Conservation (phyloP, 2,797 vertebrate species). For the Leuciscus waleckii region DNA sequence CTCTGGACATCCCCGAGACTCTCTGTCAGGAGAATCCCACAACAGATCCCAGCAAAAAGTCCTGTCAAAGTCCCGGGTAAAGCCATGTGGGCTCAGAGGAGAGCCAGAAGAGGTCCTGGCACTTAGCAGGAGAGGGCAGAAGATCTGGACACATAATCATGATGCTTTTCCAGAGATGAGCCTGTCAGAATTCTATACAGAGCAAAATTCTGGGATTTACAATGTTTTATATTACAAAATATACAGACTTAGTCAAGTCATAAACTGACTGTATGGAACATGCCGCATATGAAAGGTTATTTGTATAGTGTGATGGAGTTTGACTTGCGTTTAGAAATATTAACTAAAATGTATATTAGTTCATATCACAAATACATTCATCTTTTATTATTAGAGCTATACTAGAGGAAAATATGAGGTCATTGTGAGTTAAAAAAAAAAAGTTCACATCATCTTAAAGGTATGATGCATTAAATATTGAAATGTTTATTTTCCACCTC, state of each 20-base stretch:
- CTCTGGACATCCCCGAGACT: constrained; percentile 40
- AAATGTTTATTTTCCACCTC: neutral
- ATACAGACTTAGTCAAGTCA: neutral
- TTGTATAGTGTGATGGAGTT: constrained; percentile 12
- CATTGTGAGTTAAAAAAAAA: neutral
- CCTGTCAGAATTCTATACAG: neutral
- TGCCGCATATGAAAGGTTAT: neutral
- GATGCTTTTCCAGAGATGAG: neutral
- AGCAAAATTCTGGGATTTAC: neutral
- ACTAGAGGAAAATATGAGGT: neutral
- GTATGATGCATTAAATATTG: neutral
- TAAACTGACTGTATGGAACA: neutral
- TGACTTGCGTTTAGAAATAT: neutral
- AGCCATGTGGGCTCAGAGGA: constrained; percentile 49
- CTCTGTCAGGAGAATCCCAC: constrained; percentile 49
- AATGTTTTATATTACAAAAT: neutral
- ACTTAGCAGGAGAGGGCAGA: constrained; percentile 16
- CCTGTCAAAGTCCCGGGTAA: constrained; percentile 47
- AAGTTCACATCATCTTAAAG: neutral
- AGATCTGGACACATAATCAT: constrained; percentile 4
- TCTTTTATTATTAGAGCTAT: neutral
- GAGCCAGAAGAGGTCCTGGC: constrained; percentile 52
- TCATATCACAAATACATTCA: neutral
- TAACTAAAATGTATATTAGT: neutral
- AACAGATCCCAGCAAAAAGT: constrained; percentile 54